These are phyloP conservation scores for Pelodytes ibericus DNA, from an alignment of 2,797 vertebrate genomes.

Conservation along the genomic window DNA sequence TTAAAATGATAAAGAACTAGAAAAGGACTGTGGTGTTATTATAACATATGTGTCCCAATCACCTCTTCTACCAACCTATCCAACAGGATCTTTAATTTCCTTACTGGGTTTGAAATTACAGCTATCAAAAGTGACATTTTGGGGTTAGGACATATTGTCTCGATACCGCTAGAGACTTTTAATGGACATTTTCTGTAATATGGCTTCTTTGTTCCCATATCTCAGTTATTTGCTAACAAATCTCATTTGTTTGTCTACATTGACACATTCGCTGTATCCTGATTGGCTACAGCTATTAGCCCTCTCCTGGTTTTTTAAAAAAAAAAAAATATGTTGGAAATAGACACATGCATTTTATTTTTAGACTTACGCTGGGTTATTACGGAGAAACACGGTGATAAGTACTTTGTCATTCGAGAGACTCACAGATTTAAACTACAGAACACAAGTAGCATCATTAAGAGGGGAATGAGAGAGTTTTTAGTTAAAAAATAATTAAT, in stretches of 20 bases:
- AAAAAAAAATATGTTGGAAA: no score
- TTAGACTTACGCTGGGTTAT: no score
- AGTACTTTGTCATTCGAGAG: no score
- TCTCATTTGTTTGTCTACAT: not conserved
- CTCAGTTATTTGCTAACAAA: not conserved
- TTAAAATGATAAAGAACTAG: slow-evolving; percentile 7
- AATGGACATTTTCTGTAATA: not conserved
- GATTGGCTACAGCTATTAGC: not conserved
- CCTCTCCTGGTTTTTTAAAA: no score
- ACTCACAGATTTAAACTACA: no score
- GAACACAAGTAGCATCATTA: no score
- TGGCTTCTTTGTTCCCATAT: not conserved
- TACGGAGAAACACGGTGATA: no score
- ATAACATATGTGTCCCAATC: not conserved
- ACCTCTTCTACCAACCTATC: not conserved
- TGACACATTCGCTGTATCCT: not conserved
- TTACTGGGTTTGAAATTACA: not conserved
- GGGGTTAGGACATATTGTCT: not conserved
- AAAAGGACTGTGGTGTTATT: not conserved
- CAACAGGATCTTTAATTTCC: not conserved
- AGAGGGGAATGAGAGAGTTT: no score
- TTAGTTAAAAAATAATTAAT: no score
- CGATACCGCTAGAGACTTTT: not conserved
- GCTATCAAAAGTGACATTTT: slow-evolving; percentile 1
- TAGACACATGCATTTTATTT: no score